Base-by-base conservation (phyloP, 2,797 vertebrate genomes). In the Spea hammondii region DNA sequence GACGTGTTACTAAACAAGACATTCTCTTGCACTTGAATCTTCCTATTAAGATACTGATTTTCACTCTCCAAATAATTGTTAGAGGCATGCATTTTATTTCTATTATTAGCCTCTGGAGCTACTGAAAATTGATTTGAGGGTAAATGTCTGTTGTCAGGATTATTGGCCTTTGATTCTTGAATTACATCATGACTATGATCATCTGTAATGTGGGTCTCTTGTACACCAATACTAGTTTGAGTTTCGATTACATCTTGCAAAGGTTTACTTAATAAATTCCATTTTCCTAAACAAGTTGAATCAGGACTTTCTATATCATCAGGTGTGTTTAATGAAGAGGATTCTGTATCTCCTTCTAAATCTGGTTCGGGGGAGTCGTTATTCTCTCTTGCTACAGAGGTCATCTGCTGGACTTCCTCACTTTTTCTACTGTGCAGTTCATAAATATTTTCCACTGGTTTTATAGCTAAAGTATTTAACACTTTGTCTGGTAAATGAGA, bases 291-390 rank as follows among this genome's bases (percentile, higher is more conserved):
- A 77, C 7, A 60, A 8, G 60, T 65, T 13, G 64, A 7, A n/a
- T 57, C 71, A 65, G 50, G 54, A 60, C 47, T 67, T 12, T 77
- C 74, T 68, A 77, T 55, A 49, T 77, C 74, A 44, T 92, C 93
- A 67, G 90, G 89, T 72, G 87, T 89, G 45, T 73, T 73, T 7
- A 85, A 85, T 53, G 86, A 85, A 83, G 89, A 90, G 69, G 89
- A 91, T 14, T 88, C 72, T 50, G 80, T 85, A 79, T 92, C 89
- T 74, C 87, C 89, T 4, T 89, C 82, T 0, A 88, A 88, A 11
- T 87, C 82, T 74, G 79, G 87, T 81, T 89, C 91, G 87, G 85
- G 88, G 62, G 91, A 87, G 75, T 92, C 87, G 66, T 93, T 83
- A 45, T 82, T 91, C 79, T 90, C 47, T 10, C 85, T 85, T 80